These are phyloP conservation scores for Condylura cristata DNA, from an alignment of 2,113 vertebrate species.

Conservation along the genomic window DNA sequence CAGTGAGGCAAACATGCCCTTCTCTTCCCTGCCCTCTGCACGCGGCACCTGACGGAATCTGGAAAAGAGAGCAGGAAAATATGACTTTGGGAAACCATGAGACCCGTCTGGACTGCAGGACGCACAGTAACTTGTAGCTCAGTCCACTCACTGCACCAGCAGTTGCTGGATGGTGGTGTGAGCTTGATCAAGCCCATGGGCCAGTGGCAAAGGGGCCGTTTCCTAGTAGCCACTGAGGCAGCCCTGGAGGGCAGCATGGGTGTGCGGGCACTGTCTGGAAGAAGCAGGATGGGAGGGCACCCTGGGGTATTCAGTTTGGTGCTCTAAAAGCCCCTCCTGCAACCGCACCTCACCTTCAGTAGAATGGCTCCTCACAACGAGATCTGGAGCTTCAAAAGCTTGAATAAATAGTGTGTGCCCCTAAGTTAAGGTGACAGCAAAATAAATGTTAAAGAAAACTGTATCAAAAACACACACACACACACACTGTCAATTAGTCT, in stretches of 20 bases:
- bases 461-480: neutral
- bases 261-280: rapidly evolving
- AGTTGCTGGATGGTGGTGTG: neutral
- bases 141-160: neutral
- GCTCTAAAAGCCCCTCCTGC: neutral
- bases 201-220: too few species aligned
- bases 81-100: neutral
- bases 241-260: neutral
- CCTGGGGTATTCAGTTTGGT: neutral
- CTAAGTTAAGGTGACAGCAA: neutral
- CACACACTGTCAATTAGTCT: neutral
- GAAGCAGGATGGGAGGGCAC: rapidly evolving
- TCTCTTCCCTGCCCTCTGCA: too few species aligned
- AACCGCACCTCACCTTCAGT: neutral
- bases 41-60: neutral
- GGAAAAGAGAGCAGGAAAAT: neutral
- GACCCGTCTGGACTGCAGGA: neutral
- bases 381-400: neutral
- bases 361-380: neutral
- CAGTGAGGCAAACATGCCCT: neutral
- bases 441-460: neutral
- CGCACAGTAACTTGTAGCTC: neutral
- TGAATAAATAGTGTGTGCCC: neutral
- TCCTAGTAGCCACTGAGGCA: neutral
- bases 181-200: neutral